Evolutionary conservation across 2,888 invertebrate species (phyloP).

Genomic region (Phortica magna): DNA sequence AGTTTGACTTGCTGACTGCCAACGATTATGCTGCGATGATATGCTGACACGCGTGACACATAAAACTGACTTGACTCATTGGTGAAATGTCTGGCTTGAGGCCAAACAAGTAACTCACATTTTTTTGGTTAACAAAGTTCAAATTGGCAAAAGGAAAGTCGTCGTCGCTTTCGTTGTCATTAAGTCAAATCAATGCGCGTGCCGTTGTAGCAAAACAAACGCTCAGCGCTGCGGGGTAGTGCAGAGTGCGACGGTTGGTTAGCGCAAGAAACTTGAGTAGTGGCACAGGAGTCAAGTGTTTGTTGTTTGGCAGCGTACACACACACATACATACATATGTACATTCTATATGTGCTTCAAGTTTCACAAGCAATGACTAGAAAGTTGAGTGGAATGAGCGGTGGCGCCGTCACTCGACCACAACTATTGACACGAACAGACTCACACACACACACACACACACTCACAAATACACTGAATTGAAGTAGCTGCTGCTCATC

Average conservation of each 20-base stretch:
- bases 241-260: not conserved
- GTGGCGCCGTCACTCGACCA: not conserved
- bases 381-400: too few relatives aligned
- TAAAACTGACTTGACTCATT: not conserved
- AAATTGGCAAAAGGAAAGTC: constrained; percentile 1
- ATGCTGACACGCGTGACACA: constrained; percentile 21
- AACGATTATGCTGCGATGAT: not conserved
- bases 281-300: not conserved
- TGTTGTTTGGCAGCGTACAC: not conserved
- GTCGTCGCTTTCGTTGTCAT: not conserved
- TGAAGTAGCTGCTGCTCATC: not conserved
- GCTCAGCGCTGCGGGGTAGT: too few relatives aligned
- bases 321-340: not conserved
- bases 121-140: constrained; percentile 1
- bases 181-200: not conserved
- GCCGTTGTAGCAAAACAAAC: too few relatives aligned
- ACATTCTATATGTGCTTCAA: too few relatives aligned
- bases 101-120: not conserved
- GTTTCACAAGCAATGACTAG: too few relatives aligned
- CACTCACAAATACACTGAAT: not conserved
- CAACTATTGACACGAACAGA: constrained; percentile 8
- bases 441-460: not conserved
- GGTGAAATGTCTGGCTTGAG: not conserved
- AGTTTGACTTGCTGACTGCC: constrained; percentile 2
- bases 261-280: not conserved